Evolutionary conservation across 1,140 invertebrate genomes (phyloP), one percentile per base, ranked within the genome.

Genomic region (Prorops nasuta): DNA sequence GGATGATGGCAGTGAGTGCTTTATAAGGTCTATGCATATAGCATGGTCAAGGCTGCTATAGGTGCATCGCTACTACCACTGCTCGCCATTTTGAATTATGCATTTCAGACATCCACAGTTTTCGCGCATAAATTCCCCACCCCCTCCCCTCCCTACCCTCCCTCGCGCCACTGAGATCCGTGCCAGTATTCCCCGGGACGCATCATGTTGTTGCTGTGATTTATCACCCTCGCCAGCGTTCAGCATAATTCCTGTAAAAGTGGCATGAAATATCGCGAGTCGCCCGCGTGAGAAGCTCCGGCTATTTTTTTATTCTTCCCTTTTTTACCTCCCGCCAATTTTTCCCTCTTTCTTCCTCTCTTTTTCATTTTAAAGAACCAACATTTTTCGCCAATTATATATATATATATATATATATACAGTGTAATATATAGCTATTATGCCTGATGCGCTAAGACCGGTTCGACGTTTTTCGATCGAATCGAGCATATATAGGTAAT

Each of bases 81-180:
- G 4, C 51, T 54, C 38, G 45, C 43, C 51, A 51, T 54, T 19
- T 54, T 57, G 55, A 57, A 57, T 57, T 57, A 57, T 57, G 51
- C 45, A 57, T 57, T 49, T 44, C 24, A 28, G 10, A 47, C 43
- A 46, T 57, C 47, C 44, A 34, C 46, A 36, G 37, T 49, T 44
- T 50, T 22, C 21, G 34, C 37, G 46, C 46, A 54, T 57, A 57
- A 57, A 57, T 57, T 45, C 28, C 31, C 44, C 21, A 15, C 39
- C 18, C 34, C 41, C 53, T 24, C 34, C 36, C 28, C n/a, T n/a
- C 14, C 24, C 10, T 17, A 38, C n/a, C n/a, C 37, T 41, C 22
- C 24, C 4, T 28, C 24, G n/a, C n/a, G n/a, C n/a, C n/a, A n/a
- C n/a, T n/a, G n/a, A n/a, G n/a, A n/a, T n/a, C n/a, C n/a, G n/a